Base-by-base conservation (phyloP, 2,888 invertebrate genomes). In the Monochamus alternatus region DNA sequence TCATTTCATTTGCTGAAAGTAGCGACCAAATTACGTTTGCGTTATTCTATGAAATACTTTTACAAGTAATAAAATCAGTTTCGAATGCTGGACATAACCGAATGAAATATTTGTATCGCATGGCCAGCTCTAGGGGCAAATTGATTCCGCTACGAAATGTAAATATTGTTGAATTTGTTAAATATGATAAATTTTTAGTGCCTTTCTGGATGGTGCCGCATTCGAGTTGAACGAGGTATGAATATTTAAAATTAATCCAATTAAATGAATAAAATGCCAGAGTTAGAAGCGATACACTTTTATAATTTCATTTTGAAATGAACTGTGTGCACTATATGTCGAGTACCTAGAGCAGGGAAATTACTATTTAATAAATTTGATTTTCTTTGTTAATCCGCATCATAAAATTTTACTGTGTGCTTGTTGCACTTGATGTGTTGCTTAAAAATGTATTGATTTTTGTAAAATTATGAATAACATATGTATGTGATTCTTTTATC, bases 221-320 rank as follows among this genome's bases (percentile, higher is more conserved):
- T 47, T 47, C 9, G 10, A 47, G 12, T 47, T 47, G 12, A 47
- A 47, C 47, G 47, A 47, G 47, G 47, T 47, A 47, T 47, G 47
- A 47, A 47, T 47, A 47, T 47, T 47, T 47, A 47, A 47, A 47
- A 47, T 47, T 47, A 47, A 47, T 47, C 47, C 47, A 47, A 47
- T 47, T 47, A 47, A 8, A 12, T 47, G 12, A 47, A 47, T 47
- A 47, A 47, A 47, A 47, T 47, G 3, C 47, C 47, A 8, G 2
- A 12, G 12, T 12, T 47, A 47, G 12, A 10, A 47, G 10, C 5
- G 47, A 47, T 47, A 47, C 8, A 47, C 12, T 47, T 47, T 47
- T 47, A 38, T 38, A 38, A 38, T 4, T 38, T 38, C 38, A 38
- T 38, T 38, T 5, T 38, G 5, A 38, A 38, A 38, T 38, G 5